Evolutionary conservation across 1,140 invertebrate species (phyloP).

Genomic region (Andricus grossulariae): DNA sequence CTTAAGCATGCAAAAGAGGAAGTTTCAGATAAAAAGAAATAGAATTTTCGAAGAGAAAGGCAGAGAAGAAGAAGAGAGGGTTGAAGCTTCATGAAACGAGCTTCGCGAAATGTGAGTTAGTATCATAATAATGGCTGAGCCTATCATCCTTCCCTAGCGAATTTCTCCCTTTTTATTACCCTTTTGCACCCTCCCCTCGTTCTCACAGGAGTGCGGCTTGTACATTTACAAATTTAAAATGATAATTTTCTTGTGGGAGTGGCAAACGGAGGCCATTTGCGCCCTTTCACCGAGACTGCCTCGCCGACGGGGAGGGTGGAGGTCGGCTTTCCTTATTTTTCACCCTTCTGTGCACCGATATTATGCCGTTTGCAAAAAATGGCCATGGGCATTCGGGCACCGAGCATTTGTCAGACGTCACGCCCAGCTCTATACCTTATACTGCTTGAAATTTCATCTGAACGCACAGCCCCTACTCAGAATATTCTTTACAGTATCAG

Average conservation of each 20-base stretch:
- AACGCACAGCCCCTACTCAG: no score
- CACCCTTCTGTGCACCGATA: constrained; percentile 33
- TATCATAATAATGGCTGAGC: constrained; percentile 66
- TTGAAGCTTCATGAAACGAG: constrained; percentile 50
- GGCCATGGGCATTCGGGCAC: constrained; percentile 38
- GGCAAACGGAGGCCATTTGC: constrained; percentile 60
- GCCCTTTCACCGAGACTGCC: constrained; percentile 42
- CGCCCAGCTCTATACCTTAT: constrained; percentile 44
- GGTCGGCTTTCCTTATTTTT: constrained; percentile 42
- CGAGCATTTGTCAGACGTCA: constrained; percentile 58
- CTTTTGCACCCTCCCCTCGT: constrained; percentile 26
- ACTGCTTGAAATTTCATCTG: neutral
- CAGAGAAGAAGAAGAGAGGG: constrained; percentile 43
- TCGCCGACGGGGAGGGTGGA: neutral
- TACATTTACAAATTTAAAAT: constrained; percentile 70
- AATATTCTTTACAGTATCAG: no score
- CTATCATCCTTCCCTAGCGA: constrained; percentile 61
- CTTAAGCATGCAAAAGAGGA: neutral
- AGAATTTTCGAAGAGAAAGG: neutral
- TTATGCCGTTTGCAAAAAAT: constrained; percentile 51
- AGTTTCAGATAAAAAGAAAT: neutral
- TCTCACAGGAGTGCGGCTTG: constrained; percentile 40
- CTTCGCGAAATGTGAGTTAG: constrained; percentile 59
- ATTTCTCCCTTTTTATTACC: constrained; percentile 39
- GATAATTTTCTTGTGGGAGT: constrained; percentile 61